Conservation (phyloP, 2,797 vertebrate species). For the Sternarchorhynchus goeldii region DNA sequence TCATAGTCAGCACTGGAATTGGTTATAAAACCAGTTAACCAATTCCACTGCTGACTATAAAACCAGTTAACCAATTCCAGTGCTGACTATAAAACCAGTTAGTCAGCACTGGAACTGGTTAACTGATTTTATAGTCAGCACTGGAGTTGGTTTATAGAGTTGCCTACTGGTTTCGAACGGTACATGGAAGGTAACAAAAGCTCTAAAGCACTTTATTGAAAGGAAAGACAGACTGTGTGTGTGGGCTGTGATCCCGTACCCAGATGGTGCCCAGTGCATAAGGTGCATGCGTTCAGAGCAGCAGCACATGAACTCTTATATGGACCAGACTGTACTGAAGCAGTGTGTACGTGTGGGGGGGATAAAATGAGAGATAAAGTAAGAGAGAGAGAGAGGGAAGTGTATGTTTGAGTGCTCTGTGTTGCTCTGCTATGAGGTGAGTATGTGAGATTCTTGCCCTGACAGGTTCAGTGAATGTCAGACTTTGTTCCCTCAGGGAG, state of each 20-base stretch:
- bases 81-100: too few species aligned
- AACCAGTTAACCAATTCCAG: too few species aligned
- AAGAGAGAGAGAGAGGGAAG: not conserved
- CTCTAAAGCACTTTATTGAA: not conserved
- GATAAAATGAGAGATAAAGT: not conserved
- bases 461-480: constrained; percentile 56
- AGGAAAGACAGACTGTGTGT: not conserved
- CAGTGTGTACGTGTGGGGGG: constrained; percentile 36
- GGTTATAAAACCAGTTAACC: too few species aligned
- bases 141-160: too few species aligned
- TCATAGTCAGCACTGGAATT: not conserved
- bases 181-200: not conserved
- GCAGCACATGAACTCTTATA: constrained; percentile 28
- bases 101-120: too few species aligned
- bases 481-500: constrained; percentile 55
- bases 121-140: not conserved
- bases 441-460: constrained; percentile 51
- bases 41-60: too few species aligned
- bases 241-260: not conserved
- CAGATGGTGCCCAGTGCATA: too few species aligned
- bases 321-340: constrained; percentile 27
- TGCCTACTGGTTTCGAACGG: not conserved
- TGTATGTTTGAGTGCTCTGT: constrained; percentile 10
- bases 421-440: constrained; percentile 38
- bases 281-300: constrained; percentile 44